These are phyloP conservation scores for Hydractinia symbiolongicarpus DNA, from an alignment of 30 jellyfish, hydroid and myxozoan species.

Conservation along the genomic window DNA sequence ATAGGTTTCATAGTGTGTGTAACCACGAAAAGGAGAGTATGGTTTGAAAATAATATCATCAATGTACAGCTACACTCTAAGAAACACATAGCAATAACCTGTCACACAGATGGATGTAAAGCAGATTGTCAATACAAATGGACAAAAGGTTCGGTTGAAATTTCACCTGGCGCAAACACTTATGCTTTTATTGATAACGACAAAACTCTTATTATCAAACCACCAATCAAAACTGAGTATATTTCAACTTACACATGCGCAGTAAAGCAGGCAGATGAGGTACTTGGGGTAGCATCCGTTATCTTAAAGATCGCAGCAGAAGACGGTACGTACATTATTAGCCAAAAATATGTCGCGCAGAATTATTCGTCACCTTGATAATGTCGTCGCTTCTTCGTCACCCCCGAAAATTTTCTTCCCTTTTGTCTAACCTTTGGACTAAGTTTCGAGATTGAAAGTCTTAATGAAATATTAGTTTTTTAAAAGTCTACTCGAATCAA, in stretches of 20 bases:
- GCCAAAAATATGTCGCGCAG: neutral
- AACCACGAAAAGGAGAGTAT: neutral
- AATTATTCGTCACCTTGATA: neutral
- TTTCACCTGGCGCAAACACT: neutral
- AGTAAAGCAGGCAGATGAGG: neutral
- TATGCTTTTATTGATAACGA: neutral
- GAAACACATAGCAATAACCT: neutral
- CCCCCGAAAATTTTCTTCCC: too few relatives aligned
- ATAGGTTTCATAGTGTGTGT: neutral
- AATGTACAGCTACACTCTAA: neutral
- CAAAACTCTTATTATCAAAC: neutral
- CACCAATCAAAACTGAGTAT: neutral
- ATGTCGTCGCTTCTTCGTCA: neutral
- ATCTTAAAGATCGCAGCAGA: too few relatives aligned
- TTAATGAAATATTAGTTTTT: too few relatives aligned
- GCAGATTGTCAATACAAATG: neutral
- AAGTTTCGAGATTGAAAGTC: too few relatives aligned
- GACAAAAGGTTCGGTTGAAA: neutral
- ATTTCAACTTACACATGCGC: neutral
- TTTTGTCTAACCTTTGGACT: too few relatives aligned
- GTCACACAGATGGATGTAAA: neutral
- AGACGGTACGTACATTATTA: neutral
- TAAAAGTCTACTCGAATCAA: too few relatives aligned
- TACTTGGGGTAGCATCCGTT: too few relatives aligned
- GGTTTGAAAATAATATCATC: slow-evolving; percentile 2